Conservation (phyloP, 2,113 vertebrate species). For the Mohoua ochrocephala region DNA sequence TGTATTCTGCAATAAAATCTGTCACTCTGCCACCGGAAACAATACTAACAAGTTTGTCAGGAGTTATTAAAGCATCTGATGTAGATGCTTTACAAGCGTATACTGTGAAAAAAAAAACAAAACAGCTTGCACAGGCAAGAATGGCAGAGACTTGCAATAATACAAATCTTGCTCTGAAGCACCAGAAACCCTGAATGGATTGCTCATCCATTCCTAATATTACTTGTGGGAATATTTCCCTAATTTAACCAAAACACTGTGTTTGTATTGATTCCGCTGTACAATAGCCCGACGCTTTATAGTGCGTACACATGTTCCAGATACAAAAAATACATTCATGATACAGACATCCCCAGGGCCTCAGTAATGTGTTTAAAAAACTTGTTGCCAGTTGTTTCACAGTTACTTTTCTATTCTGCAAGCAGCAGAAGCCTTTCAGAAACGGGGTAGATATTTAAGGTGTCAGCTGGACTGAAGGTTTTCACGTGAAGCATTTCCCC, state of each 20-base stretch:
- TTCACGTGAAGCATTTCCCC: background rate
- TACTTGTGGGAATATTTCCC: background rate
- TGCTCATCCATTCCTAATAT: background rate
- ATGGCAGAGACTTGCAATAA: background rate
- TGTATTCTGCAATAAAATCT: background rate
- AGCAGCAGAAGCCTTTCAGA: background rate
- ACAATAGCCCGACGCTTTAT: background rate
- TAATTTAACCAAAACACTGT: background rate
- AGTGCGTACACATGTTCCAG: background rate
- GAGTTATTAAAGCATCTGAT: background rate
- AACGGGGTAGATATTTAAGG: background rate
- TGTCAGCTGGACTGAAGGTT: background rate
- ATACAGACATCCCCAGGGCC: background rate
- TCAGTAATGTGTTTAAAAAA: background rate
- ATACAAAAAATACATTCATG: background rate
- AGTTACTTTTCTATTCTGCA: background rate
- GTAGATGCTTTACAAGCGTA: background rate
- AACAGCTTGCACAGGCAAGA: background rate
- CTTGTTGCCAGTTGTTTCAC: background rate
- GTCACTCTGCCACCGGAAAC: background rate
- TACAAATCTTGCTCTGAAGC: background rate
- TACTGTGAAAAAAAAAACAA: background rate
- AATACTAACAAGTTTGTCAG: background rate
- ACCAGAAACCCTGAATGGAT: background rate
- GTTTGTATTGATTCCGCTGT: background rate